Conservation (phyloP, 2,113 vertebrate species). For the Rissa tridactyla region DNA sequence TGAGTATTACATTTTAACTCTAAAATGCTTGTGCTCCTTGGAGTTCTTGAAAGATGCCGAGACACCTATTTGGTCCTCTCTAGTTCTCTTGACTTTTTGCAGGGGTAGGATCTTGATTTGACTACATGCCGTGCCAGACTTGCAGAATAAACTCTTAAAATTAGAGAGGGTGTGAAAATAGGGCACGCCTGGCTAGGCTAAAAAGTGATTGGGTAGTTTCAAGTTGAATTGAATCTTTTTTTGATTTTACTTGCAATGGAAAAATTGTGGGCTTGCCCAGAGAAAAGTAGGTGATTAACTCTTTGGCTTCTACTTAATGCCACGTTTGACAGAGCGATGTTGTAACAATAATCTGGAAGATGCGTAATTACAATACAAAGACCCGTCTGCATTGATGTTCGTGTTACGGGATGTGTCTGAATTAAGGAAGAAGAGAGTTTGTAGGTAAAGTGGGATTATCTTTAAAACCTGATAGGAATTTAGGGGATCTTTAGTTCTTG, state of each 20-base stretch:
- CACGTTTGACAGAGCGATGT: accelerated
- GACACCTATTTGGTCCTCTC: background rate
- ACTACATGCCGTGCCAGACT: background rate
- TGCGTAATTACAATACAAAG: background rate
- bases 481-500: background rate
- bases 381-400: accelerated
- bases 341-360: background rate
- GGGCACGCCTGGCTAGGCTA: accelerated
- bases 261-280: background rate
- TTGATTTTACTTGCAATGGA: background rate
- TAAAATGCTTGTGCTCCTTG: background rate
- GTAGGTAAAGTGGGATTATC: background rate
- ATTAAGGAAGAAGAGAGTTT: background rate
- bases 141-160: background rate
- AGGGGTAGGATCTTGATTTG: background rate
- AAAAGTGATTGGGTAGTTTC: background rate
- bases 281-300: background rate
- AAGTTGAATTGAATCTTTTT: background rate
- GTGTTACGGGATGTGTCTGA: background rate
- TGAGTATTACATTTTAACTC: background rate
- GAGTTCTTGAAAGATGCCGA: background rate
- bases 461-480: background rate
- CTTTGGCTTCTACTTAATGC: background rate
- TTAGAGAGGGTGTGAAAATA: background rate
- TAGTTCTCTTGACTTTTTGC: background rate